Evolutionary conservation across 2,888 invertebrate species (phyloP).

Genomic region (Trissolcus brochymenae): DNA sequence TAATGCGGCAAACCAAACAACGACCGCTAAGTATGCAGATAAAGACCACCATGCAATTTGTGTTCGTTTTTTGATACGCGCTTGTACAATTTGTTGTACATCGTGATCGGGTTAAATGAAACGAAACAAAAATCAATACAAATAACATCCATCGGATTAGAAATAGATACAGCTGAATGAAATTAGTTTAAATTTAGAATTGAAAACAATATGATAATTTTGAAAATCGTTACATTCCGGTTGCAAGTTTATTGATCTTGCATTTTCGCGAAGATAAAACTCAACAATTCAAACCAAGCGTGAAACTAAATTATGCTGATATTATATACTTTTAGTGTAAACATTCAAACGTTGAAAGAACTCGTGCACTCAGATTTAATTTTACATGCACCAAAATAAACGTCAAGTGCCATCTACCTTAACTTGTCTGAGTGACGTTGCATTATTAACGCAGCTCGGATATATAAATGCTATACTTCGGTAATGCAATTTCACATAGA

Average conservation of each 20-base stretch:
- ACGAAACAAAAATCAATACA: no score
- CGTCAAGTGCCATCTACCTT: slow-evolving; percentile 56
- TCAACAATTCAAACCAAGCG: neutral
- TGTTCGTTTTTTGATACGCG: neutral
- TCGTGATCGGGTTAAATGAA: no score
- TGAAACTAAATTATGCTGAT: slow-evolving; percentile 11
- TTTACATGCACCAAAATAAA: slow-evolving; percentile 53
- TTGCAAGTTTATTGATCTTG: no score
- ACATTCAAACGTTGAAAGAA: slow-evolving; percentile 39
- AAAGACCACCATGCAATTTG: slow-evolving; percentile 24
- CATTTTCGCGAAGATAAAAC: no score
- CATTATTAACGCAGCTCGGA: slow-evolving; percentile 49
- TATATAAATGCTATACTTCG: slow-evolving; percentile 43
- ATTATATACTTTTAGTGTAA: slow-evolving; percentile 29
- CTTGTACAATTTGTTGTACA: no score
- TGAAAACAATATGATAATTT: no score
- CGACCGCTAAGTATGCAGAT: slow-evolving; percentile 61
- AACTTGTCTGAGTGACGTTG: slow-evolving; percentile 51
- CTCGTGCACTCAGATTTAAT: slow-evolving; percentile 35
- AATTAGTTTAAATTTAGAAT: no score
- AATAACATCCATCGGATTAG: no score
- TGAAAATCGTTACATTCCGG: no score
- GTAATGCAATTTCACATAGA: slow-evolving; percentile 37
- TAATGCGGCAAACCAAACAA: slow-evolving; percentile 45
- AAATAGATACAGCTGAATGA: no score